Evolutionary conservation across 2,888 invertebrate genomes (phyloP), one percentile per base, ranked within the genome.

Genomic region (Gordius sp.): DNA sequence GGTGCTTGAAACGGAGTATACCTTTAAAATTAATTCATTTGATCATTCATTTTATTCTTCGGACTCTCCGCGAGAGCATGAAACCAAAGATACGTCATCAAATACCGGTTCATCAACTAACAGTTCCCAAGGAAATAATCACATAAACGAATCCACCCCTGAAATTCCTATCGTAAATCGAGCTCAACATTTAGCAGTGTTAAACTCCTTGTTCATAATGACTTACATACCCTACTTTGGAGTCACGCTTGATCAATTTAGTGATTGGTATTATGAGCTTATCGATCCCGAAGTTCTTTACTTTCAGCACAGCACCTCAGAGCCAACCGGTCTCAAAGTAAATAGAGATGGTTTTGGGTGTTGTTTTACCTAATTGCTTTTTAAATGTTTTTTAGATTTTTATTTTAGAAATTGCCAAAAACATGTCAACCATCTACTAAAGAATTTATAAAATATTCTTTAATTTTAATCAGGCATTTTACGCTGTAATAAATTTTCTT

Each of bases 221-320:
- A 47, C 47, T 23, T 47, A 47, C 20, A 47, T 47, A 47, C 47
- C 47, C 13, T 47, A 18, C 20, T 47, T 47, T 23, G 47, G 47
- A 20, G 20, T 47, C 20, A 47, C 47, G 20, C 47, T 18, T 18
- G 16, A 8, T 4, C 16, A 47, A 20, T 47, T n/a, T 47, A 8
- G 20, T 20, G 47, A 13, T 20, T 47, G 47, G 47, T 47, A n/a
- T 23, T 4, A 18, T 8, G 47, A 47, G 4, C 47, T 18, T 4
- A 47, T 47, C 8, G 47, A 47, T 23, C 8, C 4, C 4, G 47
- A 47, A 23, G 4, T 20, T 18, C 20, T 47, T 18, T 47, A 47
- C 47, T 20, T 47, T n/a, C n/a, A 47, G 20, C 47, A 47, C 4
- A n/a, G n/a, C n/a, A n/a, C n/a, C n/a, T n/a, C n/a, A n/a, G n/a